Base-by-base conservation (phyloP, 2,888 invertebrate genomes). In the Brachyopa scutellaris region DNA sequence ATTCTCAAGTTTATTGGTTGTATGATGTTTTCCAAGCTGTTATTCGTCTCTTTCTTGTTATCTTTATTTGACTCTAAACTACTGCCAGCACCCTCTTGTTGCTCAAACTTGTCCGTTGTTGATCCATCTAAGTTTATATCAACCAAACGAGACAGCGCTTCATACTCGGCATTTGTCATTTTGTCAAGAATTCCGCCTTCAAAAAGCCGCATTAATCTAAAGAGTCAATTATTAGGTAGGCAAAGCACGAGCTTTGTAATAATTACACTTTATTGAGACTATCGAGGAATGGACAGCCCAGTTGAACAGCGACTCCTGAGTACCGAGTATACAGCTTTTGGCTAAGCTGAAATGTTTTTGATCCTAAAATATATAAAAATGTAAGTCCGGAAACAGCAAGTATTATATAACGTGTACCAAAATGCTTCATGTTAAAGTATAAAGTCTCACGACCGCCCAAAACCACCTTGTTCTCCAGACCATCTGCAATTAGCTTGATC, bases 251-350 rank as follows among this genome's bases (percentile, higher is more conserved):
- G n/a, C 9, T 19, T 11, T 1, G 6, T 1, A 6, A 47, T n/a
- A 1, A 6, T 91, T 90, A 95, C 95, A 94, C 93, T 88, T 92
- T 92, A 87, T 95, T 95, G 66, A 95, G 92, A 83, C 94, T 94
- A 86, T 95, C 94, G 36, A 94, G 91, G 87, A 93, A 95, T 1
- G 95, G 95, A 86, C 95, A 95, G 9, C 95, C 95, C 53, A 94
- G 92, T 91, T 95, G 95, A 64, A 95, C 91, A 0, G 95, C 95
- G 40, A 95, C 94, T 0, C 95, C 95, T 0, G 95, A 95, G 88
- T 95, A 95, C 40, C 95, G 92, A 0, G 95, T 95, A 85, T 94
- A 95, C 7, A 95, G 90, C 88, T 95, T 95, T 87, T 95, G 94
- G 85, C 95, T 95, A 55, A 95, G 88, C 90, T 95, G 95, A 88